Evolutionary conservation across 2,888 invertebrate species (phyloP), one percentile per base, ranked within the genome.

Genomic region (Athrips mouffetella): DNA sequence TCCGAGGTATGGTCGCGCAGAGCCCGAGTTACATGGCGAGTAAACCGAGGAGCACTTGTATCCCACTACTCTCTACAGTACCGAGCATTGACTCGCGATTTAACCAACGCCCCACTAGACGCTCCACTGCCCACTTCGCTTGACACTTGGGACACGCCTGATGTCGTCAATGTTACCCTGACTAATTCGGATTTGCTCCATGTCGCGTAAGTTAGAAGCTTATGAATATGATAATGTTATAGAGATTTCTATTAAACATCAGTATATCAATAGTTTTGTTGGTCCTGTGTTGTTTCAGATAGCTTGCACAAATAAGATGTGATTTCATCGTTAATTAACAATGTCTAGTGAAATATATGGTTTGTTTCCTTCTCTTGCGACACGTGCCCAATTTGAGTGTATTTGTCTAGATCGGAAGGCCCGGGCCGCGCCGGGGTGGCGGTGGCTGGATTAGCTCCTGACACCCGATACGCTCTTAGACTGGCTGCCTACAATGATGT

Each of bases 401-500:
- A 5, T 21, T 21, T 37, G 21, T 18, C 1, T 31, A 87, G 87
- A 54, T 81, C 83, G 21, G 87, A 87, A 71, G 87, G 86, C 3
- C 76, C 83, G 4, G 80, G 83, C 0, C 78, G 88, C 10, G 87
- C 87, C 11, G 88, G 88, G 2, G 81, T 88, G 23, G 67, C 80
- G n/a, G 89, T 93, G 41, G 83, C 90, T 1, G 91, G 92, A 1
- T 84, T 96, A 40, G 91, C 91, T 45, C 96, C 97, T 1, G 94
- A 95, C 47, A 94, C 94, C 2, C 91, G 93, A 37, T 97, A 96
- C 71, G 92, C 93, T 45, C 91, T 96, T 54, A 89, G 96, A 33
- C 91, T 96, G 66, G 91, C 94, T 53, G 96, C 96, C 2, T 93
- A 93, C 63, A 97, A 97, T 73, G 93, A 94, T 67, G 94, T 97